phyloP scores from a whole-genome alignment of 2,113 vertebrate genomes.

The Gallinago media region DNA sequence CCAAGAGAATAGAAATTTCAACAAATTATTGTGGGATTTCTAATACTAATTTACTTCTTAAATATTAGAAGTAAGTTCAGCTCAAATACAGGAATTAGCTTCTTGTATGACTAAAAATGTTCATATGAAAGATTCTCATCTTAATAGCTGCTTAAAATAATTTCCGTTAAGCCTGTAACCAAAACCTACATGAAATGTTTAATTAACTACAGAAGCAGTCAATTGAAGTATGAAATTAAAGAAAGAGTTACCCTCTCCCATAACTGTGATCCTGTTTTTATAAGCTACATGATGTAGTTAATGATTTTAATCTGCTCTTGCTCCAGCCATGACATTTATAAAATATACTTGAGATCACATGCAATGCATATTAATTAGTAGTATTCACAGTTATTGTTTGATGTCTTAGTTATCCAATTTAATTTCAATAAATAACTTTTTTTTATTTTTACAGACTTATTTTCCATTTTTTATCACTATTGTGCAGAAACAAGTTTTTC shows the following conservation, averaged over 20 bases:
- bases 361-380: conserved; percentile 34
- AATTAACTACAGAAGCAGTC: conserved; percentile 69
- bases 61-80: background rate
- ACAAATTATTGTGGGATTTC: background rate
- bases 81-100: background rate
- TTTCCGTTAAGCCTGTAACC: conserved; percentile 56
- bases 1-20: background rate
- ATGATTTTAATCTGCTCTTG: conserved; percentile 49
- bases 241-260: conserved; percentile 25
- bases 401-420: background rate
- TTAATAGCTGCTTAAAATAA: conserved; percentile 63
- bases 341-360: conserved; percentile 42
- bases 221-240: conserved; percentile 72
- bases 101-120: background rate
- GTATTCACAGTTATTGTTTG: background rate
- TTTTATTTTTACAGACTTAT: background rate
- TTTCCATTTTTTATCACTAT: background rate
- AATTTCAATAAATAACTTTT: background rate
- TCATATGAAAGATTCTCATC: background rate
- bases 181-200: conserved; percentile 56
- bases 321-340: conserved; percentile 57
- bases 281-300: conserved; percentile 39
- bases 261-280: conserved; percentile 34
- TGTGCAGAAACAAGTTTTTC: background rate
- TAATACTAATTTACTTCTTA: background rate